Evolutionary conservation across 1,140 invertebrate species (phyloP).

Genomic region (Drosophila lowei): DNA sequence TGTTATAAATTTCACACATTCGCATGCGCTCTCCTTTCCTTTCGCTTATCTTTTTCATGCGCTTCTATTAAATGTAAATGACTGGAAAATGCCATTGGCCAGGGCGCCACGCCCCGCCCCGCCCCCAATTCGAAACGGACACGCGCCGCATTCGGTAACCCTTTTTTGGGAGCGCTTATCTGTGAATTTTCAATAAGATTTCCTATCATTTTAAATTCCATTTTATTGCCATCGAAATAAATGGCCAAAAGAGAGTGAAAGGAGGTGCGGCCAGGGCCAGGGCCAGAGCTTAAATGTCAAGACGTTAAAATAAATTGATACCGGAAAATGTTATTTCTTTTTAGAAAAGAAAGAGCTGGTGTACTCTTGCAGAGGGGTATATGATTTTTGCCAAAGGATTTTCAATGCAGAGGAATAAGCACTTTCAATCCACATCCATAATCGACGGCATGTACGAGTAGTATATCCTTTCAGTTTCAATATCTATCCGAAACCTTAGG

Average conservation of each 20-base stretch:
- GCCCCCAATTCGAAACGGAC: slow-evolving; percentile 46
- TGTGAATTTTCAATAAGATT: slow-evolving; percentile 71
- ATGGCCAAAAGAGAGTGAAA: slow-evolving; percentile 23
- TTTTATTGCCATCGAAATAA: slow-evolving; percentile 70
- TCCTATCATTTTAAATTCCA: slow-evolving; percentile 75
- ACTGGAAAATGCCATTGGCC: slow-evolving; percentile 59
- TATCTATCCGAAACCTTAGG: too few relatives aligned
- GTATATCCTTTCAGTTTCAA: too few relatives aligned
- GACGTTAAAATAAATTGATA: slow-evolving; percentile 77
- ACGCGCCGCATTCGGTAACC: slow-evolving; percentile 51
- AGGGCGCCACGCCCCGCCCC: slow-evolving; percentile 3
- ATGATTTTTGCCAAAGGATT: too few relatives aligned
- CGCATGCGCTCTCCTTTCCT: slow-evolving; percentile 9
- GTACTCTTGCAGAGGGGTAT: too few relatives aligned
- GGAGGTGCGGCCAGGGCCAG: neutral
- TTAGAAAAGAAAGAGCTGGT: neutral
- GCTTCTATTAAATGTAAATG: slow-evolving; percentile 76
- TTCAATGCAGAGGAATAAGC: too few relatives aligned
- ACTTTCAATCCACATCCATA: too few relatives aligned
- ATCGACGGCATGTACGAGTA: too few relatives aligned
- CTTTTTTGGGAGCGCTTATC: slow-evolving; percentile 60
- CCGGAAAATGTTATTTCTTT: slow-evolving; percentile 15
- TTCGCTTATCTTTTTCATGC: slow-evolving; percentile 63
- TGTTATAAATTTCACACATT: slow-evolving; percentile 76
- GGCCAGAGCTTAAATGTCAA: slow-evolving; percentile 7